These are phyloP conservation scores for Ypsolopha scabrella DNA, from an alignment of 2,888 invertebrate genomes.

Conservation along the genomic window DNA sequence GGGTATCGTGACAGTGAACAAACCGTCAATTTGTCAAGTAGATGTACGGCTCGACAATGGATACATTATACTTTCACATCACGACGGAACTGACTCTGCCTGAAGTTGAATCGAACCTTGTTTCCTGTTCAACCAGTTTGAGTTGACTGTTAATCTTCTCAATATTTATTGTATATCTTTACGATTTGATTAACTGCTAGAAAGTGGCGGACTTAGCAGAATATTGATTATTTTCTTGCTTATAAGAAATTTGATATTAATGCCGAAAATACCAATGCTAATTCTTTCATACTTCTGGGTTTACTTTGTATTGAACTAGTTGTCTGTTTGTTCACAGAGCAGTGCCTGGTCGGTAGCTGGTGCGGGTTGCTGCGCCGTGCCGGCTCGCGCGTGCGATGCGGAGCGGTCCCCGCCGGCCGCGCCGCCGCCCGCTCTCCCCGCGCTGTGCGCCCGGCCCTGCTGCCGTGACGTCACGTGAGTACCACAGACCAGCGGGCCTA, in stretches of 20 bases:
- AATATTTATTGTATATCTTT: too few species aligned
- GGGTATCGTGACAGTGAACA: neutral
- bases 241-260: too few species aligned
- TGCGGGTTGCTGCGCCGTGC: constrained; percentile 57
- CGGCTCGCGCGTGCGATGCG: constrained; percentile 68
- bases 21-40: neutral
- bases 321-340: constrained; percentile 33
- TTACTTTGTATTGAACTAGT: neutral
- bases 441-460: constrained; percentile 54
- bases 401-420: constrained; percentile 62
- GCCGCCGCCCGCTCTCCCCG: constrained; percentile 43
- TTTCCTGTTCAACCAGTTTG: too few species aligned
- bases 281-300: neutral
- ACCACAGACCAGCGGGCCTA: neutral
- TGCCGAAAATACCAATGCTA: too few species aligned
- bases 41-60: neutral
- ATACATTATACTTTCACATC: neutral
- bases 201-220: too few species aligned
- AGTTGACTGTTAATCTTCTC: too few species aligned
- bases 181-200: too few species aligned
- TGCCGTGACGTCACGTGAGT: constrained; percentile 18
- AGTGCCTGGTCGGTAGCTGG: constrained; percentile 56
- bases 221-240: too few species aligned
- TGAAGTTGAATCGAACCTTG: too few species aligned
- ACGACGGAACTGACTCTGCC: too few species aligned